phyloP scores from a whole-genome alignment of 1,140 invertebrate genomes.

The Cryptotermes secundus region DNA sequence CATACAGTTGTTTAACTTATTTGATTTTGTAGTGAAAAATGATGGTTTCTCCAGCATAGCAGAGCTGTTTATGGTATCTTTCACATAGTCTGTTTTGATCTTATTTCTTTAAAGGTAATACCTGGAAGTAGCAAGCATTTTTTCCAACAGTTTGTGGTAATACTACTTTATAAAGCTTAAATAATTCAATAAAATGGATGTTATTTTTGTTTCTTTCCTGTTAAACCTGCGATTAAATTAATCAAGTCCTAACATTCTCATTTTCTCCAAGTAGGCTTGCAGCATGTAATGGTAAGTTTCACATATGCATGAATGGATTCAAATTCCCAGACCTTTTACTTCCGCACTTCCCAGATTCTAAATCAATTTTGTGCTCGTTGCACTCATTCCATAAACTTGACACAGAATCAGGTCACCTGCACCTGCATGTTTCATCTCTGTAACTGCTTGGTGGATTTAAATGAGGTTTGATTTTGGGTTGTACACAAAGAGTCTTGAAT shows the following conservation, averaged over 20 bases:
- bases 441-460: too few species aligned
- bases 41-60: not conserved
- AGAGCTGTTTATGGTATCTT: not conserved
- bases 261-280: too few species aligned
- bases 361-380: too few species aligned
- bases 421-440: too few species aligned
- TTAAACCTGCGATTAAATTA: slow-evolving; percentile 4
- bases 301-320: too few species aligned
- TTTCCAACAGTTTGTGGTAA: slow-evolving; percentile 17
- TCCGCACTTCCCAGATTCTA: too few species aligned
- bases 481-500: too few species aligned
- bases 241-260: not conserved
- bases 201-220: not conserved
- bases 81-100: not conserved
- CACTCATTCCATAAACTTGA: too few species aligned
- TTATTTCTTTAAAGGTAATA: not conserved
- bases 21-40: slow-evolving; percentile 1
- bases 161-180: slow-evolving; percentile 7
- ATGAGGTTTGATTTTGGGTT: too few species aligned
- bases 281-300: too few species aligned
- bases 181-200: slow-evolving; percentile 18
- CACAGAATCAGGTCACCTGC: too few species aligned
- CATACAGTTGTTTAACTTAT: slow-evolving; percentile 27
- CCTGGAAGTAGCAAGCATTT: not conserved
- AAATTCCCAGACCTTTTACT: too few species aligned